These are phyloP conservation scores for Drosophila austrosaltans DNA, from an alignment of 2,888 invertebrate genomes.

Conservation along the genomic window DNA sequence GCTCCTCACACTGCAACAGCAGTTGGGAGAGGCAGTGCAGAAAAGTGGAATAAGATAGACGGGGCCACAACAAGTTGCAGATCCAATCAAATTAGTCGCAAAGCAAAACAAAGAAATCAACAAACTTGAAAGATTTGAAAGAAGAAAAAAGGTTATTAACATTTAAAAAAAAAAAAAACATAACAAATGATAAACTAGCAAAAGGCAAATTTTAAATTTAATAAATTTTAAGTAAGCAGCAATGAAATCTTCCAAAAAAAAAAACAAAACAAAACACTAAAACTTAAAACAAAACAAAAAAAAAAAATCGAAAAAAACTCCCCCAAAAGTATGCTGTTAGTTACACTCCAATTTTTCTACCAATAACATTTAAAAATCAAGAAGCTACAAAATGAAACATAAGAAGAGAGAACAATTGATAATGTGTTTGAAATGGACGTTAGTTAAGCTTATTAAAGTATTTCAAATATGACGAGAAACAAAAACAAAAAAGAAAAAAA, in stretches of 20 bases:
- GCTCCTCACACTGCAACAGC: background rate
- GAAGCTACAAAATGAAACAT: constrained; percentile 19
- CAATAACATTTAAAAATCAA: constrained; percentile 38
- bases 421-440: constrained; percentile 28
- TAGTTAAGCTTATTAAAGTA: constrained; percentile 25
- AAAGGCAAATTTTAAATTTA: constrained; percentile 64
- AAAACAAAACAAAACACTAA: constrained; percentile 37
- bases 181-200: constrained; percentile 41
- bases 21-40: background rate
- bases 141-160: constrained; percentile 40
- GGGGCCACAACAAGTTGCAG: constrained; percentile 41
- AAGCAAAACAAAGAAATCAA: constrained; percentile 74
- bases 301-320: constrained; percentile 37
- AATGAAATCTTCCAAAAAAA: constrained; percentile 72
- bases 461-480: constrained; percentile 2
- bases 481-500: background rate
- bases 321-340: constrained; percentile 51
- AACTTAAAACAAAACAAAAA: constrained; percentile 33
- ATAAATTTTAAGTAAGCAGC: constrained; percentile 56
- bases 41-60: background rate
- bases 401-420: constrained; percentile 10
- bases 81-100: constrained; percentile 64
- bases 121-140: constrained; percentile 47
- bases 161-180: background rate
- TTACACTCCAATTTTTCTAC: constrained; percentile 69